Evolutionary conservation across 2,888 invertebrate genomes (phyloP).

Genomic region (Alviniconcha strummeri): DNA sequence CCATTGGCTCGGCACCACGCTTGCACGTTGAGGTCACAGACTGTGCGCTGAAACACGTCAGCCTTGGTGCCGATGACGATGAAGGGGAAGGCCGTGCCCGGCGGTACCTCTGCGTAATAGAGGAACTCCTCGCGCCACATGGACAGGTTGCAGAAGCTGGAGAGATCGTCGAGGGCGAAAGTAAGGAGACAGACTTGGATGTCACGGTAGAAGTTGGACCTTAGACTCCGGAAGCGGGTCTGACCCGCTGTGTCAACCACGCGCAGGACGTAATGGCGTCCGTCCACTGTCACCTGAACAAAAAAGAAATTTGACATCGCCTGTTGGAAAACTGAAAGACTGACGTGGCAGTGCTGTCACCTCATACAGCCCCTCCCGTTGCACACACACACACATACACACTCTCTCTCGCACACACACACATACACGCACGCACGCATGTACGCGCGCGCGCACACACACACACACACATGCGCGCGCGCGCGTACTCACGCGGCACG

Average conservation of each 20-base stretch:
- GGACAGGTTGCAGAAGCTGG: conserved; percentile 31
- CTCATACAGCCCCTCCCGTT: neutral
- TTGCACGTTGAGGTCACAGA: conserved; percentile 1
- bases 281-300: conserved; percentile 15
- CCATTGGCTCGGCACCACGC: conserved; percentile 23
- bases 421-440: conserved; percentile 11
- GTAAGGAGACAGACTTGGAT: conserved; percentile 28
- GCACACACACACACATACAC: neutral
- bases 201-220: conserved; percentile 26
- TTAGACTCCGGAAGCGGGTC: conserved; percentile 13
- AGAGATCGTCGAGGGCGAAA: conserved; percentile 23
- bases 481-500: too few relatives aligned
- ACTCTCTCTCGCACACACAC: conserved; percentile 11
- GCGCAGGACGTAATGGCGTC: neutral
- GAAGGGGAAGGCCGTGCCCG: conserved; percentile 13
- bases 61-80: conserved; percentile 28
- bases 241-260: conserved; percentile 24
- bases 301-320: too few relatives aligned
- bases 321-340: too few relatives aligned
- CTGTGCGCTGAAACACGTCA: neutral
- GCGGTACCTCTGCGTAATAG: neutral
- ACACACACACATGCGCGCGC: too few relatives aligned
- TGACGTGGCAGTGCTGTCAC: too few relatives aligned
- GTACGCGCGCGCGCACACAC: neutral
- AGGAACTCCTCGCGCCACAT: conserved; percentile 29